phyloP scores from a whole-genome alignment of 2,113 vertebrate genomes.

The Oreocharis arfaki region DNA sequence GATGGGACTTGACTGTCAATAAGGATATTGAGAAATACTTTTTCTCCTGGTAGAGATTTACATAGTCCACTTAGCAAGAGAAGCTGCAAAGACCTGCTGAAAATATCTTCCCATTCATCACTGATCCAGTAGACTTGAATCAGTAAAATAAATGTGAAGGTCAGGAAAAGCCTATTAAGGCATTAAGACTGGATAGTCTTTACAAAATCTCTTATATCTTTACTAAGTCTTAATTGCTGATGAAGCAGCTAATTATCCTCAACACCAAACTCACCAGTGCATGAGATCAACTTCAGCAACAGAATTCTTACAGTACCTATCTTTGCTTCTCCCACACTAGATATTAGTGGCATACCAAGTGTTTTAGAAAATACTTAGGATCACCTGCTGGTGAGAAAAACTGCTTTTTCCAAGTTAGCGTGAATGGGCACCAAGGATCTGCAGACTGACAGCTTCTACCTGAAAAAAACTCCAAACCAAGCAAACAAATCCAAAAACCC shows the following conservation, averaged over 20 bases:
- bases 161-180: conserved; percentile 29
- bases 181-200: background rate
- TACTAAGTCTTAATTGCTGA: background rate
- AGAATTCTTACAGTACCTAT: background rate
- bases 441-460: background rate
- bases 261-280: background rate
- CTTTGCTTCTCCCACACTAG: background rate
- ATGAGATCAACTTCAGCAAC: background rate
- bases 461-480: background rate
- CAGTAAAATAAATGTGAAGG: background rate
- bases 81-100: background rate
- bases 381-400: background rate
- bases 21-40: background rate
- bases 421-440: background rate
- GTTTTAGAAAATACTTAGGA: background rate
- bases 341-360: background rate
- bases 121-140: background rate
- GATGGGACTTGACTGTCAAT: background rate
- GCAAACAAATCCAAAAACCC: background rate
- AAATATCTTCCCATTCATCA: background rate
- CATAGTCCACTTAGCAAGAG: background rate
- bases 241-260: background rate
- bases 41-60: background rate
- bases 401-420: background rate
- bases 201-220: background rate